phyloP scores from a whole-genome alignment of 2,113 vertebrate genomes.

The Oryzias celebensis region DNA sequence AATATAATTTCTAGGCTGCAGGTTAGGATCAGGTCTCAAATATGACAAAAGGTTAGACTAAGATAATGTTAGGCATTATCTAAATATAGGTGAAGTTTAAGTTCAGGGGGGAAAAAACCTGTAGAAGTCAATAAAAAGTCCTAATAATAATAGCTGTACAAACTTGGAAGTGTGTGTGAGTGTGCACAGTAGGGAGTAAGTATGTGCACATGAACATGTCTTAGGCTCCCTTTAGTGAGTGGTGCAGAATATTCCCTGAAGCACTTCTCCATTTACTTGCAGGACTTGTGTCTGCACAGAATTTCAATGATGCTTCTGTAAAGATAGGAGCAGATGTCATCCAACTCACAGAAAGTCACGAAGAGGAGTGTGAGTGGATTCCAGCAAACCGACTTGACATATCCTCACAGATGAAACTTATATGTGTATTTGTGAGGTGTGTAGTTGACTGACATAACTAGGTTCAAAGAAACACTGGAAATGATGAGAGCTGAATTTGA shows the following conservation, averaged over 20 bases:
- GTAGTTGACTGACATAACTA: too few species aligned
- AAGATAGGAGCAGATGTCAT: constrained; percentile 71
- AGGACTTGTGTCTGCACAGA: constrained; percentile 62
- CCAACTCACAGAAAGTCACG: constrained; percentile 62
- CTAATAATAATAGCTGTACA: not conserved
- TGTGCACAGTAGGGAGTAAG: not conserved
- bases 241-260: constrained; percentile 56
- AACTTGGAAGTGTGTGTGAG: not conserved
- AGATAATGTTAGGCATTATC: too few species aligned
- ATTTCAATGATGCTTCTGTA: constrained; percentile 71
- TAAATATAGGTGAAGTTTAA: too few species aligned
- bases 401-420: constrained; percentile 31
- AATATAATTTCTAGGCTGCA: too few species aligned
- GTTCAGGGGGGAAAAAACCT: too few species aligned
- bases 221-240: constrained; percentile 39
- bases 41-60: too few species aligned
- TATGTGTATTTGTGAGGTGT: not conserved
- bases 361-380: constrained; percentile 45
- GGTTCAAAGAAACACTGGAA: too few species aligned
- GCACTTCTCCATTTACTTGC: constrained; percentile 54
- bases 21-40: too few species aligned
- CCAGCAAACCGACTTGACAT: constrained; percentile 33
- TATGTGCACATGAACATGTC: constrained; percentile 6
- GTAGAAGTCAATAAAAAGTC: too few species aligned
- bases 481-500: too few species aligned